Evolutionary conservation across 2,113 vertebrate genomes (phyloP), one percentile per base, ranked within the genome.

Genomic region (Ancistrus triradiatus): DNA sequence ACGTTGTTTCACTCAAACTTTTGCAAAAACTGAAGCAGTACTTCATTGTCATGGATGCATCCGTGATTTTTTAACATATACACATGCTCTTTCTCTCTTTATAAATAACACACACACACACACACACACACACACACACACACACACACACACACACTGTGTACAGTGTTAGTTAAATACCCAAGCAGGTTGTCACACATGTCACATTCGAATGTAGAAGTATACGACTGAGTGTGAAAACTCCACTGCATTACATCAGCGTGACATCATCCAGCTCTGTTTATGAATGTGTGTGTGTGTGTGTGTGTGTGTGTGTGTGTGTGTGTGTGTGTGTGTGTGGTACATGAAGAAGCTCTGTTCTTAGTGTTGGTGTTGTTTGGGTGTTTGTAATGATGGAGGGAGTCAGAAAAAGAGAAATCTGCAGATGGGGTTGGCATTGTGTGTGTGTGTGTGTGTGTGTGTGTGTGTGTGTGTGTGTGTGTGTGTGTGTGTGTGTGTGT

Each of bases 391-490:
- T 33, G 31, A 13, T n/a, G 43, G 24, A 50, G 46, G 60, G 37
- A 55, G 66, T 27, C 38, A 17, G 60, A 50, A 58, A 52, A n/a
- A n/a, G n/a, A n/a, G n/a, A n/a, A n/a, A n/a, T n/a, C n/a, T n/a
- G n/a, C n/a, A n/a, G n/a, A n/a, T n/a, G n/a, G n/a, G n/a, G n/a
- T n/a, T n/a, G n/a, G n/a, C n/a, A n/a, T n/a, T n/a, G n/a, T n/a
- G n/a, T n/a, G n/a, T n/a, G n/a, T n/a, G n/a, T n/a, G 60, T 67
- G 60, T 38, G 70, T 57, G 70, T 76, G 62, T 71, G 63, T 74
- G 74, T 76, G 72, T 76, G 73, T 77, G 80, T 78, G 77, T 52
- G 67, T 63, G 68, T 51, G 60, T 70, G 62, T 71, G 48, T 71
- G 55, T 66, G 47, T 53, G 76, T 78, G 77, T 75, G 74, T 60